These are phyloP conservation scores for Parauchenoglanis punctatus DNA, from an alignment of 2,797 vertebrate genomes.

Conservation along the genomic window DNA sequence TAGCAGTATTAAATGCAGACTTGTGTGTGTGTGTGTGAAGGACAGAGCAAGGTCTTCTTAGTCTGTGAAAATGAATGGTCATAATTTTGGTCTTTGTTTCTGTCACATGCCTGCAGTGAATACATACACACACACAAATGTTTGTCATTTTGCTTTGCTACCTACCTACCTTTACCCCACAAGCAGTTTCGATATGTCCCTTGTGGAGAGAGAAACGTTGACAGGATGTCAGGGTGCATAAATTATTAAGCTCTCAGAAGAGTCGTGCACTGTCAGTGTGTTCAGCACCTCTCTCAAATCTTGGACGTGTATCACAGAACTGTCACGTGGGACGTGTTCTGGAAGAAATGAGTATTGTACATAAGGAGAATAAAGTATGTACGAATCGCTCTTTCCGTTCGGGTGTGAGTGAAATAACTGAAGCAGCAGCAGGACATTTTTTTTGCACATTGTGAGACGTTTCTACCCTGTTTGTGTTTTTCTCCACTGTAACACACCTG, in stretches of 20 bases:
- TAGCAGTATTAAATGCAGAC: not conserved
- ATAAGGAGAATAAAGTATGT: constrained; percentile 17
- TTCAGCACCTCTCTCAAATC: not conserved
- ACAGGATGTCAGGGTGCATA: constrained; percentile 1
- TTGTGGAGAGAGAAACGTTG: not conserved
- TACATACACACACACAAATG: not conserved
- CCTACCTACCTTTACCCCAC: not conserved
- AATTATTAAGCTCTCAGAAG: constrained; percentile 13
- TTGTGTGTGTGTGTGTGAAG: not conserved
- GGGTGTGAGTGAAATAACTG: not conserved
- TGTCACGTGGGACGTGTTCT: not conserved
- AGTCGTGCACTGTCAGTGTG: not conserved
- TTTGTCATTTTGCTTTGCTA: not conserved
- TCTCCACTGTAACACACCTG: constrained; percentile 14
- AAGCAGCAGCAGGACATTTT: not conserved
- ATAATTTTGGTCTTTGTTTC: not conserved
- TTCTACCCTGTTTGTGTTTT: not conserved
- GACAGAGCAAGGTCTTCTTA: not conserved
- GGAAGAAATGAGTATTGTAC: not conserved
- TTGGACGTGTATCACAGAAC: not conserved
- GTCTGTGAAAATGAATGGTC: constrained; percentile 11
- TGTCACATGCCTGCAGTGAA: not conserved
- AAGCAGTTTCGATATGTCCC: constrained; percentile 1
- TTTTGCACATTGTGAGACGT: not conserved
- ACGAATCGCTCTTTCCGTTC: not conserved